These are phyloP conservation scores for Cirrhinus molitorella DNA, from an alignment of 2,797 vertebrate species.

Conservation along the genomic window DNA sequence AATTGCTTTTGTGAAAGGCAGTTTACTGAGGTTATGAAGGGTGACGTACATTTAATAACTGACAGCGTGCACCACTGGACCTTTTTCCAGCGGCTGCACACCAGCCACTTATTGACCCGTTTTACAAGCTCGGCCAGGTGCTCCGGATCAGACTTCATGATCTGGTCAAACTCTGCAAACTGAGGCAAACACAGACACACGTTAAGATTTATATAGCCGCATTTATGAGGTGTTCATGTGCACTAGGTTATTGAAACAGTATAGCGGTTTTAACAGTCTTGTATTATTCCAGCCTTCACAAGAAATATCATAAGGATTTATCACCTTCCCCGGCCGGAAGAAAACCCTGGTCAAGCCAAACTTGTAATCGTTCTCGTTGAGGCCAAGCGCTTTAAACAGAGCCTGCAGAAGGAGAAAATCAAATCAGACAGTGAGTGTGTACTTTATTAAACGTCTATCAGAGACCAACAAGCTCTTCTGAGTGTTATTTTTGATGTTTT, in stretches of 20 bases:
- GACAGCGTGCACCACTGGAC: slow-evolving; percentile 96
- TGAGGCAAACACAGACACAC: slow-evolving; percentile 63
- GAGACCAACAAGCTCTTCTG: slow-evolving; percentile 6
- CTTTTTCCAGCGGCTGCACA: slow-evolving; percentile 97
- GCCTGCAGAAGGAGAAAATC: slow-evolving; percentile 79
- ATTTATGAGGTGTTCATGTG: neutral
- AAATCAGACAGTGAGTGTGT: slow-evolving; percentile 4
- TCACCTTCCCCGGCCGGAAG: slow-evolving; percentile 98
- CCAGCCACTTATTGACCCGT: slow-evolving; percentile 94
- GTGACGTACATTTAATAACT: slow-evolving; percentile 92
- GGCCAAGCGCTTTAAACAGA: slow-evolving; percentile 96
- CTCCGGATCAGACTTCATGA: slow-evolving; percentile 98
- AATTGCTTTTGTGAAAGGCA: slow-evolving; percentile 29
- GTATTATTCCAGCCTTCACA: neutral
- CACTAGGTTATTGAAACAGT: neutral
- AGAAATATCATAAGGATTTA: neutral
- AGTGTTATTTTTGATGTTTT: neutral
- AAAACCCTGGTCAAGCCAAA: slow-evolving; percentile 98
- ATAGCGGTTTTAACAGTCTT: neutral
- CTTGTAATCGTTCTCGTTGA: slow-evolving; percentile 97
- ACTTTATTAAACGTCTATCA: neutral
- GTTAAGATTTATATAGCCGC: slow-evolving; percentile 7
- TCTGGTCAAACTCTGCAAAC: slow-evolving; percentile 99
- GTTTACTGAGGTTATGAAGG: slow-evolving; percentile 12
- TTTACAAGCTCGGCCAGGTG: slow-evolving; percentile 94